Conservation (phyloP, 2,797 vertebrate genomes). For the Mormyrops attenuatus region DNA sequence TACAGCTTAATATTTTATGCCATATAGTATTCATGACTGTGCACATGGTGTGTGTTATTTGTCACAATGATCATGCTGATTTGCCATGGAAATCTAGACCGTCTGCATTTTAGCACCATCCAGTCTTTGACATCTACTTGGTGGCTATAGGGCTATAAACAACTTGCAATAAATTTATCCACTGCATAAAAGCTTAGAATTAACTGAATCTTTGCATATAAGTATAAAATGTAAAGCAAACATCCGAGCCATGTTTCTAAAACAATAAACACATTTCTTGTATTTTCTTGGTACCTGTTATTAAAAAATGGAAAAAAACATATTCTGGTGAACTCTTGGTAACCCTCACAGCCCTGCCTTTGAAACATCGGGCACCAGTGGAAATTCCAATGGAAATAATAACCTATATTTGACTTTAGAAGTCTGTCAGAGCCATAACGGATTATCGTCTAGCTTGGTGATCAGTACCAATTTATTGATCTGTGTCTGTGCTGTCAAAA, state of each 20-base stretch:
- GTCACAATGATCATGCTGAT: neutral
- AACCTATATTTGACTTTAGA: conserved; percentile 23
- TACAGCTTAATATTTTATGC: neutral
- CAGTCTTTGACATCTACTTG: neutral
- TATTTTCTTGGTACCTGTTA: neutral
- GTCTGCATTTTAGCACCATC: conserved; percentile 12
- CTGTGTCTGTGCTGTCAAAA: conserved; percentile 12
- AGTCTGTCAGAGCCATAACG: neutral
- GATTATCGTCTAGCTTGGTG: neutral
- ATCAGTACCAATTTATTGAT: conserved; percentile 6
- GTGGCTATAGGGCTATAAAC: neutral
- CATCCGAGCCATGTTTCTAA: neutral
- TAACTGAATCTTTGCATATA: neutral
- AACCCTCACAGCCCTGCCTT: conserved; percentile 46
- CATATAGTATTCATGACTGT: neutral
- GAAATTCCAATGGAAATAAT: conserved; percentile 29
- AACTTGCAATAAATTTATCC: conserved; percentile 4
- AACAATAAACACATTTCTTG: neutral
- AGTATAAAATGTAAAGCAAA: neutral
- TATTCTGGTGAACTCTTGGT: conserved; percentile 56
- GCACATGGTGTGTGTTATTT: neutral
- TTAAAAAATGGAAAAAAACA: conserved; percentile 7
- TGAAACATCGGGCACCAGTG: conserved; percentile 23
- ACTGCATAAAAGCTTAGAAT: neutral
- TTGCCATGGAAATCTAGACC: conserved; percentile 12